Evolutionary conservation across 2,888 invertebrate species (phyloP), one percentile per base, ranked within the genome.

Genomic region (Oligia latruncula): DNA sequence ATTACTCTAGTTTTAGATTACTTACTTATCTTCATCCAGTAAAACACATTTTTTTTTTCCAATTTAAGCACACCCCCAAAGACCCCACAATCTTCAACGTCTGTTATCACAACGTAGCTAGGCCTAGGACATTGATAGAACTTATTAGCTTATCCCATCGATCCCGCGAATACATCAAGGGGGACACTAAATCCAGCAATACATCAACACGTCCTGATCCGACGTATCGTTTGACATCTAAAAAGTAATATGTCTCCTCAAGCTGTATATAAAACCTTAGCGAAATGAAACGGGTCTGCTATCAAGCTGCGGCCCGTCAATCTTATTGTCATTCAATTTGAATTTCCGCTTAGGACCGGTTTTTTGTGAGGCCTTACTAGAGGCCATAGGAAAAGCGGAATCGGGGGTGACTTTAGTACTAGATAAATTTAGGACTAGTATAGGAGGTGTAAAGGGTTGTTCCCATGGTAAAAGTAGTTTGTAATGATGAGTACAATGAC

Each of bases 251-350:
- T 92, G 91, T 93, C 92, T 93, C 90, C 70, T 85, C 82, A 87
- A 86, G 86, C 81, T 89, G 90, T 89, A 86, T 78, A 89, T 90
- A 89, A 89, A 90, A 94, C 93, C 93, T 93, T 93, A 85, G 90
- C 92, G 93, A 92, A 94, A 94, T 94, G 95, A 94, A 95, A 95
- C 91, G 92, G 94, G 93, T 93, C 92, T 91, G 94, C 93, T 95
- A 95, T 95, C 95, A 93, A 92, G 90, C 92, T 91, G 93, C 91
- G 92, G 92, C 93, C 95, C 96, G 96, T 95, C 96, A 95, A 96
- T 96, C 96, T 95, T 95, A 95, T 95, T 96, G 96, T 96, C 96
- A 95, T 96, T 95, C 95, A 95, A 96, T 95, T 96, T 96, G 95
- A 95, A 96, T 96, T 95, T 95, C 94, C 94, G 92, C 94, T 92